A percentile compares a stretch with the other conserved stretches of the same genome.
Evolutionary conservation across 2,113 vertebrate species (phyloP).

Genomic region (Cygnus buccinator): DNA sequence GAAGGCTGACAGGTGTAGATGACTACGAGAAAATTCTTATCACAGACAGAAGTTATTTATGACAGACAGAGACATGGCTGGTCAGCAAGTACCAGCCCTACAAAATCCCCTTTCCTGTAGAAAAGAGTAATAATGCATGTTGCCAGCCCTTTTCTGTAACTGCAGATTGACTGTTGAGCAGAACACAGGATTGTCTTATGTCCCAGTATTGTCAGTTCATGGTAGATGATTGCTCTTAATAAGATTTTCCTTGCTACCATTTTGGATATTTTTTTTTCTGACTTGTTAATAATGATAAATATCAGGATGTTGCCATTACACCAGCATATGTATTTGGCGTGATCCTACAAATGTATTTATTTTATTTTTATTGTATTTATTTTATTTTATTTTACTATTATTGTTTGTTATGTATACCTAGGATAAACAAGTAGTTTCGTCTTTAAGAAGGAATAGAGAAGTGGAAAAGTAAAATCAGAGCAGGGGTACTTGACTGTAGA

Average conservation of each 20-base stretch:
- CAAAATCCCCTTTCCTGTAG: background rate
- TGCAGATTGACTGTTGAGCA: background rate
- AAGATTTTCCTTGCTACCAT: background rate
- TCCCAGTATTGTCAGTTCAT: background rate
- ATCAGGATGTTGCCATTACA: background rate
- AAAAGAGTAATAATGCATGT: background rate
- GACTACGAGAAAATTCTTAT: background rate
- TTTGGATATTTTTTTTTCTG: background rate
- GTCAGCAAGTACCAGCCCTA: background rate
- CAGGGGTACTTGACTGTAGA: background rate
- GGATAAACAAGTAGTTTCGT: background rate
- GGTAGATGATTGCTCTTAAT: background rate
- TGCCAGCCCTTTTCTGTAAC: background rate
- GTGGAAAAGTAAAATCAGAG: background rate
- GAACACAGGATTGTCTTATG: background rate
- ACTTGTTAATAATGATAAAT: background rate
- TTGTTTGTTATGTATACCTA: background rate
- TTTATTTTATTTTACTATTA: background rate
- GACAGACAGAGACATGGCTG: background rate
- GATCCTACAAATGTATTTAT: background rate
- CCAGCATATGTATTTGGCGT: background rate
- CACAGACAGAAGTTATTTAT: background rate
- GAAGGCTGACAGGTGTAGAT: background rate
- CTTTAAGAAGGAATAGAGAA: background rate
- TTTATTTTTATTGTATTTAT: background rate